Conservation (phyloP, 1,140 invertebrate species). For the Plodia interpunctella region DNA sequence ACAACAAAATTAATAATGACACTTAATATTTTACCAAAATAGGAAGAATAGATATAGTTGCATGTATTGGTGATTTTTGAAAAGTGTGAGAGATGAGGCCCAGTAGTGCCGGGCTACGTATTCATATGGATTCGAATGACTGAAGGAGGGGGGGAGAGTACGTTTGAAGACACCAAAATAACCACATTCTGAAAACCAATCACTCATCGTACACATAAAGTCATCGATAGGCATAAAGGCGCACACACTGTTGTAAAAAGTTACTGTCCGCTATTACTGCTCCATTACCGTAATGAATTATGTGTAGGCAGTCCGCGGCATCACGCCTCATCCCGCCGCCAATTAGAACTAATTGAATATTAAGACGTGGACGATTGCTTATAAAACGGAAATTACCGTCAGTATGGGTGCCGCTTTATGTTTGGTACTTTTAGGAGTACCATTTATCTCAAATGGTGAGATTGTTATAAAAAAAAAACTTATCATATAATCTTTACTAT, state of each 20-base stretch:
- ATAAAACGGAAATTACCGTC: slow-evolving; percentile 18
- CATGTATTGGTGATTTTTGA: too few relatives aligned
- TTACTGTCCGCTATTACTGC: slow-evolving; percentile 34
- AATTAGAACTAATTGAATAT: slow-evolving; percentile 45
- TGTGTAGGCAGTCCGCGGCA: slow-evolving; percentile 33
- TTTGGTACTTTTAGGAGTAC: not conserved
- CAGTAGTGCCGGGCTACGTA: too few relatives aligned
- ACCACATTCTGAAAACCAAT: not conserved
- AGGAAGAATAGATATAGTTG: too few relatives aligned
- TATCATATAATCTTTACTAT: too few relatives aligned
- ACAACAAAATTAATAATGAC: too few relatives aligned
- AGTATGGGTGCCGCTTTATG: not conserved
- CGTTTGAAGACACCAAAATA: not conserved
- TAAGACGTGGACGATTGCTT: slow-evolving; percentile 32
- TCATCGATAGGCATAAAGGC: not conserved
- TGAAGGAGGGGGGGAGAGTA: too few relatives aligned
- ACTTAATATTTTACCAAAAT: too few relatives aligned
- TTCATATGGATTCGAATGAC: too few relatives aligned
- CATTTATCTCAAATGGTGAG: too few relatives aligned
- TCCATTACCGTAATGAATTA: slow-evolving; percentile 42
- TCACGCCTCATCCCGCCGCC: slow-evolving; percentile 33
- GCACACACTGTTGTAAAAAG: slow-evolving; percentile 29
- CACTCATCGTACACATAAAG: slow-evolving; percentile 1
- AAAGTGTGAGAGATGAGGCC: too few relatives aligned
- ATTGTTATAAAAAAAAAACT: too few relatives aligned